Evolutionary conservation across 1,140 invertebrate species (phyloP), one percentile per base, ranked within the genome.

Genomic region (Euura lappo): DNA sequence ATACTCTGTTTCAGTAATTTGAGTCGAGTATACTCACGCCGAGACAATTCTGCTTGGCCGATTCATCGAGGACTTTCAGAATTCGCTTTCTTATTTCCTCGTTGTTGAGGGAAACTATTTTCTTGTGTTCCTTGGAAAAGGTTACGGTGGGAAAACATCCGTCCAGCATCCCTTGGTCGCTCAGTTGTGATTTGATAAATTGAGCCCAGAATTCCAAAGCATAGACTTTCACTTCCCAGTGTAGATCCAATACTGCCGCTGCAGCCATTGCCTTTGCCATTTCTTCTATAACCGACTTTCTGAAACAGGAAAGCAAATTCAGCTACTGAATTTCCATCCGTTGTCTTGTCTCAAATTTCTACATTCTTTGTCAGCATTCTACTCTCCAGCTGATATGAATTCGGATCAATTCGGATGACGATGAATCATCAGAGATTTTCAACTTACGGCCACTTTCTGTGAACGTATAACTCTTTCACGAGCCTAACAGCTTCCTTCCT

Each of bases 151-250:
- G 94, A 84, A 95, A 95, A 0, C 87, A 88, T 0, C 93, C 92
- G 79, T 95, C 93, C 2, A 95, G 89, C 92, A 95, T 94, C 45
- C 94, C 94, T 85, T 95, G 93, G 79, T 94, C 90, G 0, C 86
- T 89, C 2, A 94, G 81, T 74, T 92, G 88, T 2, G 90, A 89
- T 11, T 90, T 85, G 11, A 94, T 92, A 11, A 93, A 91, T 44
- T 90, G 83, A 60, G 88, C 88, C 94, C 94, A 95, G 75, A 93
- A 95, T 67, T 90, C 85, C 0, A 95, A 79, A 0, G 92, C 92
- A 69, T 90, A 91, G 0, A 92, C 78, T 82, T 94, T 94, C 0
- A 94, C 93, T 83, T 95, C 94, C 93, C 94, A 94, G 78, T 95
- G 92, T 65, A 95, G 89, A 84, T 95, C 94, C 4, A 89, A 88